These are phyloP conservation scores for Dysmachus trigonus DNA, from an alignment of 2,888 invertebrate genomes.

Conservation along the genomic window DNA sequence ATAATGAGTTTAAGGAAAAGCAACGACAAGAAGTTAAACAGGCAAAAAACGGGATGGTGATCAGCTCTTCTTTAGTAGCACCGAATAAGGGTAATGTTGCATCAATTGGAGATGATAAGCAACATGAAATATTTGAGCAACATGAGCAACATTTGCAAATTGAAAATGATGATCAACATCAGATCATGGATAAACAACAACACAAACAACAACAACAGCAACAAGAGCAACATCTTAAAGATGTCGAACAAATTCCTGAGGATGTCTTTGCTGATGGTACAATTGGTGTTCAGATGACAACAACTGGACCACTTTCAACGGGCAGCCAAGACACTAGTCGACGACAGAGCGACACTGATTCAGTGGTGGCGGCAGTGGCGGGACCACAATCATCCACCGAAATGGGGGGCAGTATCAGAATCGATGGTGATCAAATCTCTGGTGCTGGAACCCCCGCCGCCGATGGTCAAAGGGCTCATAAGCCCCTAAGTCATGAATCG, in stretches of 20 bases:
- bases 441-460: background rate
- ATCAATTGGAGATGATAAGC: background rate
- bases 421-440: background rate
- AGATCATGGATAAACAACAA: background rate
- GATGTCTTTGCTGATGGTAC: background rate
- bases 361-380: conserved; percentile 34
- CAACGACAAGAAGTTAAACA: conserved; percentile 20
- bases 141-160: conserved; percentile 45
- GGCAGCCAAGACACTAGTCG: background rate
- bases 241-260: background rate
- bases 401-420: background rate
- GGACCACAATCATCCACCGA: background rate
- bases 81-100: background rate
- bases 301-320: background rate
- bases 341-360: conserved; percentile 10
- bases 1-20: conserved; percentile 49
- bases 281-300: background rate
- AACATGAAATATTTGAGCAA: background rate
- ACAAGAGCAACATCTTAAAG: background rate
- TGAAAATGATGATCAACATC: conserved; percentile 19
- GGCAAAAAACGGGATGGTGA: conserved; percentile 19
- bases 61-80: conserved; percentile 38
- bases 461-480: background rate
- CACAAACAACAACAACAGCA: background rate
- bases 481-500: conserved; percentile 56